Base-by-base conservation (phyloP, 2,113 vertebrate genomes). In the Poicephalus gulielmi region DNA sequence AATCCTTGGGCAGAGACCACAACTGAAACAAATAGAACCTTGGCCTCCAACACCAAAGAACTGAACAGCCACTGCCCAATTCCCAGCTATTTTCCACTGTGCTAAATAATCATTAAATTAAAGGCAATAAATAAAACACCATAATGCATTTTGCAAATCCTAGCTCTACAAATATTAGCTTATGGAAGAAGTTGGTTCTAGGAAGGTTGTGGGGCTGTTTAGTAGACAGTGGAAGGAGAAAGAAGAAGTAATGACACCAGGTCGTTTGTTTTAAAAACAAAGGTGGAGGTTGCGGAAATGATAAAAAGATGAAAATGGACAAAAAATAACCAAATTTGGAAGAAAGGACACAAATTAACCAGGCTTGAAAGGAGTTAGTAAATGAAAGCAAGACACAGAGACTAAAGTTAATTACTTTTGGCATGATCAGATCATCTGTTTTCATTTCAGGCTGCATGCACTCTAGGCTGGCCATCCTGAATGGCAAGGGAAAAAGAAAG, bases 361-460 rank as follows among this genome's bases (percentile, higher is more conserved):
- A 81, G 90, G 70, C 77, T 96, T 73, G 77, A 88, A 92, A 87
- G 28, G 91, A 95, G 79, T 60, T 88, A 55, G 91, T 6, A 93
- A 88, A 90, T 84, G 1, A 0, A 43, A 85, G 91, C 63, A 91
- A 82, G 82, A 93, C 93, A 43, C 64, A 86, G 94, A 55, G 85
- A 75, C 91, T 41, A 94, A 95, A 95, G 97, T 97, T 97, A 96
- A 98, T 98, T 97, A 96, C 86, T 97, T 97, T 74, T 97, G 97
- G 97, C 97, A 95, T 27, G 95, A 96, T 95, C 93, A 86, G 96
- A 93, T 97, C 95, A 80, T 97, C 90, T 96, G 95, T 87, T 92
- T 68, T 83, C 86, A 37, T 88, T 94, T 95, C 75, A 84, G 95
- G 94, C 93, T 63, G 80, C 13, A 11, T 69, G 82, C 71, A 5